Evolutionary conservation across 2,888 invertebrate genomes (phyloP).

Genomic region (Parnassius orleans): DNA sequence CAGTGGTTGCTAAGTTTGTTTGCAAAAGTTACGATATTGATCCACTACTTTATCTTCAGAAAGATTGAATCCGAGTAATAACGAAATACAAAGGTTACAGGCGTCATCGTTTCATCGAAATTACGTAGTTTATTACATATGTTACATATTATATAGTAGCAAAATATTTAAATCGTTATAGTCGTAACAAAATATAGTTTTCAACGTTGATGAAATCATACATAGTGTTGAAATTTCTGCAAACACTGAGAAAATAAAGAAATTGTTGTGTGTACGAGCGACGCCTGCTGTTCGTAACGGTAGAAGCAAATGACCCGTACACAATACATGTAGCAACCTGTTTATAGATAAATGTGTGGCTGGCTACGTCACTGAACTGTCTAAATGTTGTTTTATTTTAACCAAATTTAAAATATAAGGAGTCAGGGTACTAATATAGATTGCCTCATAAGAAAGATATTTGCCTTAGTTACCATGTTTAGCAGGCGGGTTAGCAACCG

Average conservation of each 20-base stretch:
- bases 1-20: slow-evolving; percentile 68
- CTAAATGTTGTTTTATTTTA: too few species aligned
- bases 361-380: neutral
- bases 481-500: too few species aligned
- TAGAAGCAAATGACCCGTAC: slow-evolving; percentile 57
- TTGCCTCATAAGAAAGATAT: too few species aligned
- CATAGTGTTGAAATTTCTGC: slow-evolving; percentile 39
- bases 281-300: slow-evolving; percentile 64
- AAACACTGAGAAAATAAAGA: slow-evolving; percentile 52
- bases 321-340: slow-evolving; percentile 50
- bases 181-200: neutral
- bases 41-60: slow-evolving; percentile 60
- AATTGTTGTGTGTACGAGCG: slow-evolving; percentile 52
- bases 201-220: slow-evolving; percentile 19
- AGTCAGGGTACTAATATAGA: too few species aligned
- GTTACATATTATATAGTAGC: too few species aligned
- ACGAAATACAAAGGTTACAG: slow-evolving; percentile 43
- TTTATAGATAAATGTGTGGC: slow-evolving; percentile 35
- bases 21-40: slow-evolving; percentile 70
- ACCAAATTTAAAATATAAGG: too few species aligned
- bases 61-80: slow-evolving; percentile 53
- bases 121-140: too few species aligned
- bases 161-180: too few species aligned
- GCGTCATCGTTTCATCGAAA: neutral
- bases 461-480: too few species aligned